phyloP scores from a whole-genome alignment of 2,113 vertebrate genomes.

The Pterocles burchelli region DNA sequence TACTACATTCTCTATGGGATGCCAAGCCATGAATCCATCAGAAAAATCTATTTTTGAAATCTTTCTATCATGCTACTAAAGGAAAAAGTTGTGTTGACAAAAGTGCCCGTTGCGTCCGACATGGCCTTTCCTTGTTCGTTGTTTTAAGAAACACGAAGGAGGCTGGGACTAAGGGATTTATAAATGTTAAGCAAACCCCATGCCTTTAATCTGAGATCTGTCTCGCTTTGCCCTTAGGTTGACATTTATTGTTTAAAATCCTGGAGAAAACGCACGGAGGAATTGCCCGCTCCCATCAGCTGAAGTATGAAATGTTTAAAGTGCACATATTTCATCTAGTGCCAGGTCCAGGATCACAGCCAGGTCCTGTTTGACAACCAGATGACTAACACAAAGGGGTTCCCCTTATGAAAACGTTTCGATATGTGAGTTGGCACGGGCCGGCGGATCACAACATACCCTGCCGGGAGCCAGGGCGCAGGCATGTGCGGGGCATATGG shows the following conservation, averaged over 20 bases:
- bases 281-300: slow-evolving; percentile 45
- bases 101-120: background rate
- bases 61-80: background rate
- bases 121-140: background rate
- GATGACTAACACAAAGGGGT: slow-evolving; percentile 70
- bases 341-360: slow-evolving; percentile 58
- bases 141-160: background rate
- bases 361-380: slow-evolving; percentile 68
- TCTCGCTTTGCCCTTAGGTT: background rate
- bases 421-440: slow-evolving; percentile 42
- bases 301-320: slow-evolving; percentile 39
- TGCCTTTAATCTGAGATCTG: slow-evolving; percentile 24
- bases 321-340: slow-evolving; percentile 60
- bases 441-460: background rate
- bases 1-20: slow-evolving; percentile 26
- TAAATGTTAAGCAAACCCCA: background rate
- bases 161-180: background rate
- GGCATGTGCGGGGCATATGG: slow-evolving; percentile 27
- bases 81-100: slow-evolving; percentile 7
- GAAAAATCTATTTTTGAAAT: slow-evolving; percentile 11
- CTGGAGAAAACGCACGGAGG: slow-evolving; percentile 22
- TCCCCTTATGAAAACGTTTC: slow-evolving; percentile 29
- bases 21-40: slow-evolving; percentile 46
- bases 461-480: background rate
- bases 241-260: slow-evolving; percentile 63